Evolutionary conservation across 2,797 vertebrate species (phyloP), one percentile per base, ranked within the genome.

Genomic region (Ataeniobius toweri): DNA sequence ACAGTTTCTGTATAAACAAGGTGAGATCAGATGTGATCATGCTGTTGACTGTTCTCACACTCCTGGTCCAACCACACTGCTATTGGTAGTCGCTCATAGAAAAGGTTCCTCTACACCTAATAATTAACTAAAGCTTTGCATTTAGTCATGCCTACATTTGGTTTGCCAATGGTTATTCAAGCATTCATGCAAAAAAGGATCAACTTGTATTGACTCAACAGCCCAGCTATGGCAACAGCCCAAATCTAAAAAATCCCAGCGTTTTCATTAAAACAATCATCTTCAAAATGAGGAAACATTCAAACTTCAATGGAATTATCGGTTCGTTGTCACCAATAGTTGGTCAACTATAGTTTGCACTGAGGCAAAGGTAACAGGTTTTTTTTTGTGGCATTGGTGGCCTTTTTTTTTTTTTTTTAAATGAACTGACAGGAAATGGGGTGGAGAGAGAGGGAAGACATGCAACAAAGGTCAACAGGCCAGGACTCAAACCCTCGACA

Each of bases 21-120:
- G 63, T 74, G 56, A 28, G 75, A 80, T 87, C 76, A 76, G 67
- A 50, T 48, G 61, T 28, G 83, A 86, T 85, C 14, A 70, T 67
- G 51, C 51, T 75, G 73, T 81, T 75, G 41, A 44, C 59, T 56
- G 55, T 75, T 74, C 73, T 56, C 31, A 14, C 61, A 61, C 5
- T 3, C 26, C 53, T 7, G 28, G 36, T 28, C 59, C 59, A 31
- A 20, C 28, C 28, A 61, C 28, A 18, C 36, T 67, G 1, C 73
- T 55, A 2, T 44, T 2, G 39, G 41, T 13, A 5, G 22, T 44
- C 20, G 41, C 24, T 46, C 10, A 5, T 22, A 36, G 61, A 24
- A 7, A 3, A 68, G 12, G 12, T 6, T 14, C 18, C 13, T 46
- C 44, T 26, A n/a, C 67, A n/a, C 24, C 22, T 9, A 5, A 67